Percentiles rank a stretch among this genome's conserved stretches.
phyloP scores from a whole-genome alignment of 1,140 invertebrate genomes.

The Leptinotarsa lineolata region DNA sequence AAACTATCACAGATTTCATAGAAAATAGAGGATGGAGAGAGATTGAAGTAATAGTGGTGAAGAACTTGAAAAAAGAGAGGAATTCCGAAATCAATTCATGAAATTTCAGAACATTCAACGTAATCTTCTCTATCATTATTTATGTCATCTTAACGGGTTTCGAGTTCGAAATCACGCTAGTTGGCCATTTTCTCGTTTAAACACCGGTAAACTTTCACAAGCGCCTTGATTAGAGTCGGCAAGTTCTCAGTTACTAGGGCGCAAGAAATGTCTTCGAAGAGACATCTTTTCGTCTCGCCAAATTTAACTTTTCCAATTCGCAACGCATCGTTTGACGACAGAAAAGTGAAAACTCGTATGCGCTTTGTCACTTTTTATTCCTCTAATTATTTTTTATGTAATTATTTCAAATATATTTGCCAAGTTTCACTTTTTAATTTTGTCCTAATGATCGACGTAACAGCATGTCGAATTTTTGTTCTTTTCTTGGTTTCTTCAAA shows the following conservation, averaged over 20 bases:
- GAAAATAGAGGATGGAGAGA: too few species aligned
- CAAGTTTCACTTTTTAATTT: constrained; percentile 14
- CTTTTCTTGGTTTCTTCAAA: neutral
- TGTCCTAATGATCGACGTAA: neutral
- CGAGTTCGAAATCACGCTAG: neutral
- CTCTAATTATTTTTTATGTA: constrained; percentile 6
- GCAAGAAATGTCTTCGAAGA: constrained; percentile 30
- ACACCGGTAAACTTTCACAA: constrained; percentile 43
- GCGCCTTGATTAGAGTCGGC: constrained; percentile 27
- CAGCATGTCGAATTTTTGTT: neutral
- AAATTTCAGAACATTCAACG: too few species aligned
- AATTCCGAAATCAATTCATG: too few species aligned
- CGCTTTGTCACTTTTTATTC: constrained; percentile 43
- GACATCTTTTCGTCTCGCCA: constrained; percentile 32
- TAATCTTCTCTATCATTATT: neutral
- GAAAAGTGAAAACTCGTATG: constrained; percentile 43
- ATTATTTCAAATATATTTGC: neutral
- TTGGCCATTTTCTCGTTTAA: constrained; percentile 37
- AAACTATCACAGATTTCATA: too few species aligned
- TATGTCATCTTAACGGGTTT: neutral
- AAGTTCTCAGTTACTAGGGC: constrained; percentile 36
- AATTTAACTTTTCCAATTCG: constrained; percentile 37
- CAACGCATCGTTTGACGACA: constrained; percentile 23
- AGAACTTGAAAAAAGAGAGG: too few species aligned
- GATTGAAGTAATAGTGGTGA: too few species aligned